phyloP scores from a whole-genome alignment of 1,140 invertebrate genomes.

The Caenorhabditis brenneri region DNA sequence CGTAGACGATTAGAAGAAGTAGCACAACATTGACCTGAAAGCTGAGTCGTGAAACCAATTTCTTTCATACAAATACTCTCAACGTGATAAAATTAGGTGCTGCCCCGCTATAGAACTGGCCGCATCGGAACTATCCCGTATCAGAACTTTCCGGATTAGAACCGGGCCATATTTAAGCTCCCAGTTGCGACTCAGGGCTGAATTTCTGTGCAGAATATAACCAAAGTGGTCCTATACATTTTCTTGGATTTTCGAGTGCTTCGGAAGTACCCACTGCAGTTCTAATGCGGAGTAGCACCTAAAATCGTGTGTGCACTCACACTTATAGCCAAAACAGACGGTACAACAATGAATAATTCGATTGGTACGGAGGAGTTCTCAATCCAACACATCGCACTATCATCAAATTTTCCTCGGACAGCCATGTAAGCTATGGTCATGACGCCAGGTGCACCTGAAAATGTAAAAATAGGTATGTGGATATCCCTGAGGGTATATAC shows the following conservation, averaged over 20 bases:
- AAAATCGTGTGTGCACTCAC: not conserved
- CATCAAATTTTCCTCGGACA: constrained; percentile 46
- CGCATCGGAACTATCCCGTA: too few species aligned
- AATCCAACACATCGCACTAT: constrained; percentile 55
- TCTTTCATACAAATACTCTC: too few species aligned
- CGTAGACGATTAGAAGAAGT: constrained; percentile 74
- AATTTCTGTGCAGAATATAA: too few species aligned
- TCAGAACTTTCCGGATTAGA: too few species aligned
- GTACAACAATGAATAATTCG: constrained; percentile 51
- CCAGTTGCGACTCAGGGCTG: too few species aligned
- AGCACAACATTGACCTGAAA: constrained; percentile 72
- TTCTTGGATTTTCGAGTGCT: too few species aligned
- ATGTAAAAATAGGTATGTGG: not conserved
- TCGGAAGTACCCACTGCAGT: too few species aligned
- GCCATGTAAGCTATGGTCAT: constrained; percentile 55
- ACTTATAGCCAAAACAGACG: constrained; percentile 48
- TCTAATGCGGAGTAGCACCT: too few species aligned
- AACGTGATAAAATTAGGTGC: too few species aligned
- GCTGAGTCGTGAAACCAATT: not conserved
- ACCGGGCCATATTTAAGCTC: too few species aligned
- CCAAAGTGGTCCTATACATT: too few species aligned
- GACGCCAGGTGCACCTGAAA: constrained; percentile 58
- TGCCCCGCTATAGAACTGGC: too few species aligned
- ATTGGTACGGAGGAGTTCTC: constrained; percentile 36
- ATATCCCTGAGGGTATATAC: constrained; percentile 57